phyloP scores from a whole-genome alignment of 2,113 vertebrate genomes.

The Chionomys nivalis region DNA sequence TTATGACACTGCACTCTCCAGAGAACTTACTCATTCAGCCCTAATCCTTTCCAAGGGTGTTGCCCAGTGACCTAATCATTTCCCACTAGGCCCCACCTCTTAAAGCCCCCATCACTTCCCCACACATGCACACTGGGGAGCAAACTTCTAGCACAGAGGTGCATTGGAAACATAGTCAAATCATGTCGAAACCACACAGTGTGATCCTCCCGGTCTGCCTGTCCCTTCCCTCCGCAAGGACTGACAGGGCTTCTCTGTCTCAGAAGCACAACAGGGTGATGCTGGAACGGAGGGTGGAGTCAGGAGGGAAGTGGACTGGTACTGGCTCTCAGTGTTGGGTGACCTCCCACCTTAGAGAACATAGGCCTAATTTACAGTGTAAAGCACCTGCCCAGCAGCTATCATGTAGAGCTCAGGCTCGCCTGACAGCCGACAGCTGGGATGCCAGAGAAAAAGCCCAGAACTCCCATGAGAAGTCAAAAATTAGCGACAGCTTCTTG shows the following conservation, averaged over 20 bases:
- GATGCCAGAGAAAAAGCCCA: not conserved
- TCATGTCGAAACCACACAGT: not conserved
- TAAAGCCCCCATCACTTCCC: not conserved
- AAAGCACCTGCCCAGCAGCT: not conserved
- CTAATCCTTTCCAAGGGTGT: not conserved
- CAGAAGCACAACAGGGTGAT: not conserved
- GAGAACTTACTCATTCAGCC: not conserved
- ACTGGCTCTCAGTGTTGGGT: not conserved
- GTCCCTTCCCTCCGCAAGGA: not conserved
- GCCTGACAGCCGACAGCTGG: not conserved
- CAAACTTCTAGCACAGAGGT: not conserved
- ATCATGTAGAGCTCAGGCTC: not conserved
- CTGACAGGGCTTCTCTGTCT: not conserved
- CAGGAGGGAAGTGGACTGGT: not conserved
- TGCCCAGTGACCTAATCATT: not conserved
- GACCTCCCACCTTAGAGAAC: not conserved
- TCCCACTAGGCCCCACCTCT: not conserved
- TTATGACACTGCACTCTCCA: not conserved
- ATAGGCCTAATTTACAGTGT: not conserved
- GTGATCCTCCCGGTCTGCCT: accelerated
- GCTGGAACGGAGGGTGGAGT: not conserved
- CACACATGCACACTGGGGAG: not conserved
- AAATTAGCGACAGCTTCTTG: not conserved
- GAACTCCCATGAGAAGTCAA: not conserved
- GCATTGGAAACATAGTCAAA: not conserved